Evolutionary conservation across 2,113 vertebrate genomes (phyloP).

Genomic region (Pundamilia nyererei): DNA sequence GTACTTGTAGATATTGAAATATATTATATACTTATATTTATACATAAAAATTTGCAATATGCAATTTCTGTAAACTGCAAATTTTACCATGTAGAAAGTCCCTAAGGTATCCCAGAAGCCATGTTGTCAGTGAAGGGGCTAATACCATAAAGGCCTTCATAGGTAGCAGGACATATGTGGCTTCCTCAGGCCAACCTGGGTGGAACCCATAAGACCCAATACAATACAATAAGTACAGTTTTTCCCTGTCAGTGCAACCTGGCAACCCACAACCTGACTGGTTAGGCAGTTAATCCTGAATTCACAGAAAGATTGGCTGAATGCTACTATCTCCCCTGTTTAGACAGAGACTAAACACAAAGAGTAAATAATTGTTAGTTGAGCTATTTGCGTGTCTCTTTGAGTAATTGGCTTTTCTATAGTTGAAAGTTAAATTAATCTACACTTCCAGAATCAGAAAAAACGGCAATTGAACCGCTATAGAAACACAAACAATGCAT

Average conservation of each 20-base stretch:
- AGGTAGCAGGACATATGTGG: neutral
- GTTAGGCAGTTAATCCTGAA: neutral
- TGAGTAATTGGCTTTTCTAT: neutral
- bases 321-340: neutral
- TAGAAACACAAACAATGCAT: neutral
- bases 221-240: neutral
- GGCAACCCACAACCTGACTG: neutral
- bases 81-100: neutral
- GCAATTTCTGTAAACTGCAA: neutral
- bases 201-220: neutral
- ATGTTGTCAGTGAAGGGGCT: neutral
- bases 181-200: neutral
- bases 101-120: neutral
- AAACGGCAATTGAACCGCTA: neutral
- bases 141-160: neutral
- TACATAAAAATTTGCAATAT: neutral
- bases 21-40: neutral
- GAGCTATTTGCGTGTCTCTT: neutral
- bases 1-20: neutral
- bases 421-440: neutral
- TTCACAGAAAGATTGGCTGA: neutral
- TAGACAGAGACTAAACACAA: fast-evolving
- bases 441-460: neutral
- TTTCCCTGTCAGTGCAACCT: neutral
- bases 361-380: neutral